phyloP scores from a whole-genome alignment of 2,888 invertebrate genomes.

The Heliconius erato region DNA sequence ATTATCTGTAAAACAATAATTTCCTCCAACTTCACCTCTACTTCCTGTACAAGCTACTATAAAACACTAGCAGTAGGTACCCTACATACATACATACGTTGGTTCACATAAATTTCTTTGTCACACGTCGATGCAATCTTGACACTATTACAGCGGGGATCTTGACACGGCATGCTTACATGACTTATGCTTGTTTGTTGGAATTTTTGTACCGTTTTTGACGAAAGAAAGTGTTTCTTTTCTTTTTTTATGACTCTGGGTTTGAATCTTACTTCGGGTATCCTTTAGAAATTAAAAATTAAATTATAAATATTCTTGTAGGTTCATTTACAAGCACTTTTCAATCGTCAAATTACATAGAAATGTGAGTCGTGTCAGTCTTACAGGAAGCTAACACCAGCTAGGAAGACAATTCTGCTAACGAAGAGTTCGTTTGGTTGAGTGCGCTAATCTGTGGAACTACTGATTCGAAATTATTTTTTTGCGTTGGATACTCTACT shows the following conservation, averaged over 20 bases:
- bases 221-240: not conserved
- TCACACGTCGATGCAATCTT: conserved; percentile 34
- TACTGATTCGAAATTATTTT: no score
- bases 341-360: not conserved
- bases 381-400: no score
- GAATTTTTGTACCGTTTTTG: not conserved
- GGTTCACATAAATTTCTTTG: conserved; percentile 28
- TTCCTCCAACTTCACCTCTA: not conserved
- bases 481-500: no score
- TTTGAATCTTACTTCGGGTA: not conserved
- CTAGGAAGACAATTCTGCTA: no score
- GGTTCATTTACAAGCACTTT: not conserved
- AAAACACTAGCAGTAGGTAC: not conserved
- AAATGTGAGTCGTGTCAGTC: no score
- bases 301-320: not conserved
- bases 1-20: not conserved
- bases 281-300: not conserved
- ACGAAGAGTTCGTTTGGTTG: no score
- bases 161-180: conserved; percentile 30
- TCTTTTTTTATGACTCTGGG: not conserved
- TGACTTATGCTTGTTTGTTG: conserved; percentile 24
- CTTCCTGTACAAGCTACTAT: not conserved
- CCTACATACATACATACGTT: not conserved
- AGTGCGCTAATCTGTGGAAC: no score
- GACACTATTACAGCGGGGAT: conserved; percentile 33